Base-by-base conservation (phyloP, 1,140 invertebrate species). In the Schmidtea mediterranea region DNA sequence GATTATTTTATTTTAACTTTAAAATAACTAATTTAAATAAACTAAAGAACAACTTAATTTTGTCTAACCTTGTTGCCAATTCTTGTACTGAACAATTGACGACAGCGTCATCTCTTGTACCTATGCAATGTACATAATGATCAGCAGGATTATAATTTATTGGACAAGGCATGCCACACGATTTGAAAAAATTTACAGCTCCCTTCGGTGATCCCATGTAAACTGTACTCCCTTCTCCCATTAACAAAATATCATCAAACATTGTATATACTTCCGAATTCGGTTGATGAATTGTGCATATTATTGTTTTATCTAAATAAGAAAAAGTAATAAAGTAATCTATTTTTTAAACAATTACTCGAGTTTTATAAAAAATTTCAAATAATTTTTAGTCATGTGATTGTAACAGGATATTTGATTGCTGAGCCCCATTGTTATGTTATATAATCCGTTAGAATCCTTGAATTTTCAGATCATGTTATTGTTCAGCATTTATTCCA, bases 241-340 rank as follows among this genome's bases (percentile, higher is more conserved):
- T 41, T 23, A 41, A 12, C 3, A 41, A 10, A 19, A 69, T 66
- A 52, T 69, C 74, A 63, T 94, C 84, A 61, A 95, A 94, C 73
- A 82, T 83, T 64, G 89, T 81, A 62, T 92, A 92, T 13, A 92
- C 66, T 54, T 83, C 75, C 1, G 86, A 82, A 52, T 81, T 84
- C 2, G 87, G 86, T 60, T 95, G 87, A 66, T 95, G 87, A 53
- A 94, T 90, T 9, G 86, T 90, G 61, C 84, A 87, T 46, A 92
- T 79, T 45, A 95, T 82, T 1, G 82, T 86, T 53, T 82, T 73
- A 0, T 82, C 83, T 57, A 32, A 32, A 32, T 6, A 10, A 32
- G 10, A 32, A 32, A 6, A 3, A 32, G 3, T 32, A 32, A 6
- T 32, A 32, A 53, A 82, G 73, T 0, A 82, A 83, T 57, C 83